Evolutionary conservation across 1,140 invertebrate genomes (phyloP).

Genomic region (Camponotus floridanus): DNA sequence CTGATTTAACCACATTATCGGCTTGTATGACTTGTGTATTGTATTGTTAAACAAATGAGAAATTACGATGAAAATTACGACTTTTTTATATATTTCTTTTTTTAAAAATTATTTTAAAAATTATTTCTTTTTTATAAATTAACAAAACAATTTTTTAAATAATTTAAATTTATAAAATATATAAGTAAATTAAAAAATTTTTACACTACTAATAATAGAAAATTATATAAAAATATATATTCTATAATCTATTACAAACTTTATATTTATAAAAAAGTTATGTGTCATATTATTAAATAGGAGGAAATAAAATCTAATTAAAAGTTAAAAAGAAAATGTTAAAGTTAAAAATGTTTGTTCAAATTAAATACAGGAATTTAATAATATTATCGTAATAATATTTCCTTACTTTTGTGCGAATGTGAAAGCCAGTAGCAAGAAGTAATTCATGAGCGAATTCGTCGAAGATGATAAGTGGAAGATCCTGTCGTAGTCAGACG

Average conservation of each 20-base stretch:
- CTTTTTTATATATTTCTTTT: background rate
- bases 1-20: background rate
- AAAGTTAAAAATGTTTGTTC: background rate
- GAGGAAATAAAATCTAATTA: background rate
- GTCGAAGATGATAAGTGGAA: background rate
- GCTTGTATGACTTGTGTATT: background rate
- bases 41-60: background rate
- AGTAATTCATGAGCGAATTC: background rate
- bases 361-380: background rate
- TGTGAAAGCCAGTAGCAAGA: background rate
- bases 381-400: background rate
- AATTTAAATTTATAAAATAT: slow-evolving; percentile 11
- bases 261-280: background rate
- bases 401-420: slow-evolving; percentile 34
- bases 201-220: background rate
- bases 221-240: slow-evolving; percentile 4
- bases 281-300: background rate
- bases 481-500: slow-evolving; percentile 5
- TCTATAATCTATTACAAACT: background rate
- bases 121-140: too few species aligned
- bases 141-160: slow-evolving; percentile 1
- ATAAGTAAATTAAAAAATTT: background rate
- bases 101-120: background rate
- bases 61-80: background rate
- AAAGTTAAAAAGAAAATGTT: background rate